Evolutionary conservation across 2,797 vertebrate genomes (phyloP).

Genomic region (Limosa lapponica): DNA sequence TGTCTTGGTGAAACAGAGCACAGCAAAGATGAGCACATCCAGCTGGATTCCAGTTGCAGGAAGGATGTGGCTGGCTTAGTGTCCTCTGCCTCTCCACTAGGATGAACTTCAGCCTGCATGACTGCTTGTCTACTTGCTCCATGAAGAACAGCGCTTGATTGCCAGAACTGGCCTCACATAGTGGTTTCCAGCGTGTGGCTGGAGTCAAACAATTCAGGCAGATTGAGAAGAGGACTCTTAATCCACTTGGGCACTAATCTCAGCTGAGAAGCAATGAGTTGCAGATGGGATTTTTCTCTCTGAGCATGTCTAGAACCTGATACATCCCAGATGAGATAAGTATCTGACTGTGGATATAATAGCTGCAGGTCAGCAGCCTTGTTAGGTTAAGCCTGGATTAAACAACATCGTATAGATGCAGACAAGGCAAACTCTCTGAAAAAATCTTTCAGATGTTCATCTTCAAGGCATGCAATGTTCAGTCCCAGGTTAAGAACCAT

Average conservation of each 20-base stretch:
- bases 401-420: not conserved
- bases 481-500: not conserved
- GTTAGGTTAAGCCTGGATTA: not conserved
- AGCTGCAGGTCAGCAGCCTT: not conserved
- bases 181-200: not conserved
- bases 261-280: not conserved
- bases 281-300: not conserved
- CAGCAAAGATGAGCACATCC: not conserved
- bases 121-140: not conserved
- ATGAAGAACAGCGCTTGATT: not conserved
- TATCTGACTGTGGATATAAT: not conserved
- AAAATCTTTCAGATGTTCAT: not conserved
- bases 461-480: not conserved
- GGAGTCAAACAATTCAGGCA: not conserved
- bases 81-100: not conserved
- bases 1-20: not conserved
- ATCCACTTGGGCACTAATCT: not conserved
- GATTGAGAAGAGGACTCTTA: not conserved
- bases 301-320: not conserved
- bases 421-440: not conserved
- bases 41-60: not conserved
- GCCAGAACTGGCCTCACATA: not conserved
- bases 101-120: not conserved
- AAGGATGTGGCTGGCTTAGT: not conserved
- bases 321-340: not conserved